phyloP scores from a whole-genome alignment of 2,797 vertebrate species.

The Amazonetta brasiliensis region DNA sequence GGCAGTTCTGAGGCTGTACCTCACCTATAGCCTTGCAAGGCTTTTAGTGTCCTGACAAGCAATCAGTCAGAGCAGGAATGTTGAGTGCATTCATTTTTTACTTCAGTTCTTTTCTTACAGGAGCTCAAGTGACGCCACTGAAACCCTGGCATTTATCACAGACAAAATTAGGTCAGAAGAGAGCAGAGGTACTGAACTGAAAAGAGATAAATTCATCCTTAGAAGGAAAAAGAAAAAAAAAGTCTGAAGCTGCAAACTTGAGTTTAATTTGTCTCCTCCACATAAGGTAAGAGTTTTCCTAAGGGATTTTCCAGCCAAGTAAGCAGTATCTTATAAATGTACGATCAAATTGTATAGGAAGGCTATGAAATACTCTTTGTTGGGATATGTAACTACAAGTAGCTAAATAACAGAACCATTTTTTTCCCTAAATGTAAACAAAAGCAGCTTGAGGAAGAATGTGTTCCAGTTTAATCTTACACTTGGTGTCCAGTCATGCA shows the following conservation, averaged over 20 bases:
- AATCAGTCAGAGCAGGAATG: constrained; percentile 67
- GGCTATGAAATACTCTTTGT: neutral
- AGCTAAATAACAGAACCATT: neutral
- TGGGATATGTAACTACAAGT: neutral
- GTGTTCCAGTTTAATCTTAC: neutral
- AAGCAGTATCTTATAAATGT: neutral
- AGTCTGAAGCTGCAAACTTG: constrained; percentile 9
- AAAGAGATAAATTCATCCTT: constrained; percentile 53
- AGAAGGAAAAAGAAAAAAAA: neutral
- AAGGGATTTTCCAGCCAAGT: constrained; percentile 11
- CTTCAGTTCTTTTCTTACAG: constrained; percentile 65
- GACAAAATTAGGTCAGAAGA: constrained; percentile 68
- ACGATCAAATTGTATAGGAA: neutral
- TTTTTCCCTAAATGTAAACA: neutral
- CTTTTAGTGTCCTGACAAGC: constrained; percentile 68
- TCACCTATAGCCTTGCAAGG: constrained; percentile 59
- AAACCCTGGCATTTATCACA: constrained; percentile 71
- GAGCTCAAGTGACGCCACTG: constrained; percentile 65
- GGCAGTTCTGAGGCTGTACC: constrained; percentile 49
- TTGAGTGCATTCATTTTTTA: constrained; percentile 69
- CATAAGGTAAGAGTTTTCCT: constrained; percentile 49
- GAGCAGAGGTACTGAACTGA: constrained; percentile 55
- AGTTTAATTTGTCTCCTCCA: constrained; percentile 31
- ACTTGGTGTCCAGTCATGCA: accelerated
- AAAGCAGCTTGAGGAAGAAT: neutral